Evolutionary conservation across 1,140 invertebrate genomes (phyloP).

Genomic region (Matsumurasca onukii): DNA sequence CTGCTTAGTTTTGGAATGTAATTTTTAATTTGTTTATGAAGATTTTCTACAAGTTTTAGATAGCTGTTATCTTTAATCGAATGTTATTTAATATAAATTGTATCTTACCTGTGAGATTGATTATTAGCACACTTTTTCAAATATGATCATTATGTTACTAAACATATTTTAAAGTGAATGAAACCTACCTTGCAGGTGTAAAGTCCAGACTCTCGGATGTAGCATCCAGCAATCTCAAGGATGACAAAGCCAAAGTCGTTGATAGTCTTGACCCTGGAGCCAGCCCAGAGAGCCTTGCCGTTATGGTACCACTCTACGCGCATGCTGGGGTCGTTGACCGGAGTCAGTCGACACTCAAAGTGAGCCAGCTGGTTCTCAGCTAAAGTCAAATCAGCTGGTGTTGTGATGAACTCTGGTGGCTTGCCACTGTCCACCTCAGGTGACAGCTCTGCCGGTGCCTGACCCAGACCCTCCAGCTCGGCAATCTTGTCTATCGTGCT

Average conservation of each 20-base stretch:
- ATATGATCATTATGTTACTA: too few relatives aligned
- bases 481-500: conserved; percentile 92
- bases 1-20: too few relatives aligned
- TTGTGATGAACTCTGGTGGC: conserved; percentile 90
- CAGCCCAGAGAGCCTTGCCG: conserved; percentile 83
- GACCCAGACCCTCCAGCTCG: conserved; percentile 83
- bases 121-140: too few relatives aligned
- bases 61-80: too few relatives aligned
- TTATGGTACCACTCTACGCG: conserved; percentile 97
- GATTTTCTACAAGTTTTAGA: too few relatives aligned
- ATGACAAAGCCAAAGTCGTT: conserved; percentile 95
- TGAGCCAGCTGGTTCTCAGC: conserved; percentile 88
- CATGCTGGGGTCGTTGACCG: conserved; percentile 91
- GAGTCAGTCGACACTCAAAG: conserved; percentile 86
- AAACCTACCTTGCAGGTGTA: conserved; percentile 76
- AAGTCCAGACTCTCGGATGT: conserved; percentile 82
- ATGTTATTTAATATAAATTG: too few relatives aligned
- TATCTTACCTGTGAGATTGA: too few relatives aligned
- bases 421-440: conserved; percentile 83
- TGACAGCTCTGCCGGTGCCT: conserved; percentile 56
- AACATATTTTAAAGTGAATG: too few relatives aligned
- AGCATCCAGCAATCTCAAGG: conserved; percentile 84
- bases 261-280: conserved; percentile 87
- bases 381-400: conserved; percentile 80
- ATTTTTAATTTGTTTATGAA: too few relatives aligned